Base-by-base conservation (phyloP, 2,888 invertebrate species). In the Lasius fuliginosus region DNA sequence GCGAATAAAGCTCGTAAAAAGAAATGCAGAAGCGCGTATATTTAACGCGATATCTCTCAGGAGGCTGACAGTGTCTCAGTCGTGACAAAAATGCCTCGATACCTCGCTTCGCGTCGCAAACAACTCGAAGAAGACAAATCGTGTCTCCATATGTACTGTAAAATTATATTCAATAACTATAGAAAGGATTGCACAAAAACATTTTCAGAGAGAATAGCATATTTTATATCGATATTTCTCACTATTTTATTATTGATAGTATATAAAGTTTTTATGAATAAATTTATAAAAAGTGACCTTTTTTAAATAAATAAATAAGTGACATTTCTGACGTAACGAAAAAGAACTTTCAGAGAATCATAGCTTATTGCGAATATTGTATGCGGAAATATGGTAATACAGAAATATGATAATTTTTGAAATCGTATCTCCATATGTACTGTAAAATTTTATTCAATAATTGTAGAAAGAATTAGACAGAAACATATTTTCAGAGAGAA, bases 1-100 rank as follows among this genome's bases (percentile, higher is more conserved):
- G 5, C 56, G 42, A 67, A 69, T 71, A 53, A 71, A 71, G 71
- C 79, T 42, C 79, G 60, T 81, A 81, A 68, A 81, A 71, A 71
- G 71, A 71, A 71, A 71, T 79, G 33, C 58, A 56, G 46, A 27
- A 81, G 46, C 73, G 23, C 77, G 36, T 79, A 69, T 79, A 79
- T 69, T 71, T 81, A 81, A 81, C 79, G 36, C 49, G 27, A 5
- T 30, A 33, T 68, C 69, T 68, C 69, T 68, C 30, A 6, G 33
- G 18, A 36, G 33, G 15, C 23, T 36, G 71, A 46, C 79, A 60
- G 71, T 60, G 5, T 4, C 36, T 36, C 79, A 71, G 60, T 36
- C 83, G 81, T 84, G 81, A 82, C 53, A 71, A 60, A 79, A 79
- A 46, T 60, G 33, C 1, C 69, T 58, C 27, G 33, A 69, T 40